These are phyloP conservation scores for Phrynosoma blainvillii DNA, from an alignment of 2,113 vertebrate species.

Conservation along the genomic window DNA sequence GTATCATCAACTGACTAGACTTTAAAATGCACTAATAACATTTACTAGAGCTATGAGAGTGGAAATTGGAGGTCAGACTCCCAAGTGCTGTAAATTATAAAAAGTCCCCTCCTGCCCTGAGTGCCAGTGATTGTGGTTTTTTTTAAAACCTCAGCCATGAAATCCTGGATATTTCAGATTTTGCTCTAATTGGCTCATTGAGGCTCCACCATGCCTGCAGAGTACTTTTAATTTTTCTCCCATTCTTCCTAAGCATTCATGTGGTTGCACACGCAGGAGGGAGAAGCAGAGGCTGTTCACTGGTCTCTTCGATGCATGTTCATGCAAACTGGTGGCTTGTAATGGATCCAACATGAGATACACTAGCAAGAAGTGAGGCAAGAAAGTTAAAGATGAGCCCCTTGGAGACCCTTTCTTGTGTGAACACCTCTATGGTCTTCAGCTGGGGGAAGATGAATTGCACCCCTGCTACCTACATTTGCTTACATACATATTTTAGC, in stretches of 20 bases:
- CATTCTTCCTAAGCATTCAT: neutral
- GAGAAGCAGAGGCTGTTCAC: neutral
- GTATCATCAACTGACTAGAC: neutral
- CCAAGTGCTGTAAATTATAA: neutral
- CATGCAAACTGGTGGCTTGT: too few species aligned
- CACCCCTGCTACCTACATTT: too few species aligned
- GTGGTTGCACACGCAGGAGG: neutral
- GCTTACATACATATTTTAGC: too few species aligned
- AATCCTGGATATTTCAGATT: neutral
- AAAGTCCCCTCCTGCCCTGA: too few species aligned
- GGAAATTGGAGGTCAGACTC: neutral
- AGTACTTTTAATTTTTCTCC: neutral
- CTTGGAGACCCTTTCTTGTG: too few species aligned
- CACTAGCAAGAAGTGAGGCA: too few species aligned
- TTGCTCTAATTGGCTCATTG: neutral
- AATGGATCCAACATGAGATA: too few species aligned
- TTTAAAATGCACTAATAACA: slow-evolving; percentile 6
- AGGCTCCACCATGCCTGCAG: too few species aligned
- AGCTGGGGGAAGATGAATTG: too few species aligned
- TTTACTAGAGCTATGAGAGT: neutral
- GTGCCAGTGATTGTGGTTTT: neutral
- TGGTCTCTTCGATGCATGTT: neutral
- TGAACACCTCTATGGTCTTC: too few species aligned
- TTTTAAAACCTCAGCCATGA: neutral
- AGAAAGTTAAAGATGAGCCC: too few species aligned